Conservation (phyloP, 2,888 invertebrate genomes). For the Bugula neritina region DNA sequence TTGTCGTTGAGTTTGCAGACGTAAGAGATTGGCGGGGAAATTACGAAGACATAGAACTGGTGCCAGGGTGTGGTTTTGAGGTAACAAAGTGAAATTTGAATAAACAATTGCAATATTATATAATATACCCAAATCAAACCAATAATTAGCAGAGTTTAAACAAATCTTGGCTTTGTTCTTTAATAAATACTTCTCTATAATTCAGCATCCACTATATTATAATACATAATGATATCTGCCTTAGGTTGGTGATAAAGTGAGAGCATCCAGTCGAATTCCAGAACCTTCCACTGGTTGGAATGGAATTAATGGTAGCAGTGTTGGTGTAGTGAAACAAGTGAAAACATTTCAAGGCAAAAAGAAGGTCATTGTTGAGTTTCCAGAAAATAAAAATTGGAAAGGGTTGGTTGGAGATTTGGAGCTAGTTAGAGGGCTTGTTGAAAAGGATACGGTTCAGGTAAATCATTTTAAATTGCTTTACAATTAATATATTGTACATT, state of each 20-base stretch:
- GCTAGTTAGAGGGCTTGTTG: not conserved
- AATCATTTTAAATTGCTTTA: too few relatives aligned
- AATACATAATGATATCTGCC: too few relatives aligned
- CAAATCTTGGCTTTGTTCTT: too few relatives aligned
- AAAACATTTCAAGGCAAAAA: not conserved
- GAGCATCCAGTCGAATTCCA: not conserved
- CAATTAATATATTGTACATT: too few relatives aligned
- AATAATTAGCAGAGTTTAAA: too few relatives aligned
- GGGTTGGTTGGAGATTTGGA: not conserved
- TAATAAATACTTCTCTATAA: too few relatives aligned
- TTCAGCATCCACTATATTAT: too few relatives aligned
- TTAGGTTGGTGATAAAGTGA: not conserved
- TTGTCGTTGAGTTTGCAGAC: not conserved
- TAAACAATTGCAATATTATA: too few relatives aligned
- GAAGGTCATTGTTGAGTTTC: not conserved
- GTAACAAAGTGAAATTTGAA: too few relatives aligned
- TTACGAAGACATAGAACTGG: not conserved
- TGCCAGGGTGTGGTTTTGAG: conserved; percentile 4
- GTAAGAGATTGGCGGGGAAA: not conserved
- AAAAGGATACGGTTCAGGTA: not conserved
- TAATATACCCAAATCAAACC: too few relatives aligned
- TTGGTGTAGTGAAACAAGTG: not conserved
- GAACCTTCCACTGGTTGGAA: conserved; percentile 4
- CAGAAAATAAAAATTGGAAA: not conserved
- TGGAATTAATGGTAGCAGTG: not conserved